Evolutionary conservation across 1,140 invertebrate species (phyloP).

Genomic region (Drosophila subpulchrella): DNA sequence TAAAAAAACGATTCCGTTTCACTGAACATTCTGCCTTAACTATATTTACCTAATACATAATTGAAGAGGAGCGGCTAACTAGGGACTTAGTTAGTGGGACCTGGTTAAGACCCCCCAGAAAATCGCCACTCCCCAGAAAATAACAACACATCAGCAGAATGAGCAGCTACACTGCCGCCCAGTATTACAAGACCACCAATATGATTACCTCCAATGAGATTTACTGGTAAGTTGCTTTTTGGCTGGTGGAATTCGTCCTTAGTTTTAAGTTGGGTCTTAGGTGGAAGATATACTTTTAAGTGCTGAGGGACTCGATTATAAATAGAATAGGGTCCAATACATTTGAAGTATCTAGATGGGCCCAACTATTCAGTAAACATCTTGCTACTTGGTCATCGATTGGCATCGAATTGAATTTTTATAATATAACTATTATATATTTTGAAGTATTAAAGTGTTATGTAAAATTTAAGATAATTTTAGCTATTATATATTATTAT

Average conservation of each 20-base stretch:
- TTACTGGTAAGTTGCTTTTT: slow-evolving; percentile 74
- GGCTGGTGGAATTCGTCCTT: slow-evolving; percentile 23
- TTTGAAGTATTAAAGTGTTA: too few relatives aligned
- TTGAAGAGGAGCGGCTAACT: slow-evolving; percentile 32
- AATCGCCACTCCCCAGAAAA: slow-evolving; percentile 10
- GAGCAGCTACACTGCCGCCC: slow-evolving; percentile 77
- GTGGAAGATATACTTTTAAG: slow-evolving; percentile 1
- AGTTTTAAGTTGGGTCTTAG: background rate
- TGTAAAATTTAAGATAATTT: too few relatives aligned
- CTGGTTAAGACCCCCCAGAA: background rate
- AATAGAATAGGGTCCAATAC: too few relatives aligned
- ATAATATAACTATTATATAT: too few relatives aligned
- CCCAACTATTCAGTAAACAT: too few relatives aligned
- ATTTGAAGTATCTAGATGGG: too few relatives aligned
- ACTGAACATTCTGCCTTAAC: slow-evolving; percentile 74
- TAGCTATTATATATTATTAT: too few relatives aligned
- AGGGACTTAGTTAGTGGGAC: slow-evolving; percentile 13
- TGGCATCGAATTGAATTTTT: too few relatives aligned
- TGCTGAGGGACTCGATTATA: background rate
- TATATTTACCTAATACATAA: slow-evolving; percentile 53
- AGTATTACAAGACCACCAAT: slow-evolving; percentile 81
- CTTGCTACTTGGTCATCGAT: too few relatives aligned
- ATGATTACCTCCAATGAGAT: slow-evolving; percentile 84
- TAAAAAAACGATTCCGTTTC: slow-evolving; percentile 69
- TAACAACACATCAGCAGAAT: slow-evolving; percentile 45